These are phyloP conservation scores for Orchestia grillus DNA, from an alignment of 1,140 invertebrate species.

Conservation along the genomic window DNA sequence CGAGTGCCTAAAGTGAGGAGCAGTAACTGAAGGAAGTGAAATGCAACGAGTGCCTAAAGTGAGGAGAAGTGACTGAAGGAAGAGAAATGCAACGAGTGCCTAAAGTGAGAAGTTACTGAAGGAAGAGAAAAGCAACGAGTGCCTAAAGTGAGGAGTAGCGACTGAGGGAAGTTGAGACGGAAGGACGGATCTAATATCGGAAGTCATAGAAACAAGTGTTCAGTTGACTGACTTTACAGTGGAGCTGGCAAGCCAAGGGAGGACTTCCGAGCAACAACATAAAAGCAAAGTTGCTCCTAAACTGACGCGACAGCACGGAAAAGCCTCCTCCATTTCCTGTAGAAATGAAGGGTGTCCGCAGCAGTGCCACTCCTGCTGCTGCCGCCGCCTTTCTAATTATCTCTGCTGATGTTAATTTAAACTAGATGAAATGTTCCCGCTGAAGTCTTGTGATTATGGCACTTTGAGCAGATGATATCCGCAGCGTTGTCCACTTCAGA, in stretches of 20 bases:
- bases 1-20: too few species aligned
- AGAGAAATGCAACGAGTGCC: not conserved
- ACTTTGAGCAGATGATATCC: not conserved
- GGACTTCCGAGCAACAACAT: not conserved
- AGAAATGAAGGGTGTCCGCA: not conserved
- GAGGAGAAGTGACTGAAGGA: too few species aligned
- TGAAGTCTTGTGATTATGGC: not conserved
- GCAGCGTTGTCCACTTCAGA: not conserved
- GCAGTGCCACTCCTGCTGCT: not conserved
- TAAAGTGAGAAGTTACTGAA: too few species aligned
- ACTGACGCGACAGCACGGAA: not conserved
- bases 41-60: too few species aligned
- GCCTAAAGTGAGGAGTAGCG: not conserved
- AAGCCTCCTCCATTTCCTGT: not conserved
- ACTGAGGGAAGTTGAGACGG: not conserved
- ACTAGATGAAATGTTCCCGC: not conserved
- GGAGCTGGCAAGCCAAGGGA: not conserved
- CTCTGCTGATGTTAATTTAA: conserved; percentile 9
- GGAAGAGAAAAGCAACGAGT: too few species aligned
- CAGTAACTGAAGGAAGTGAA: not conserved
- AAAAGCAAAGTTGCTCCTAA: not conserved
- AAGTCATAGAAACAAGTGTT: not conserved
- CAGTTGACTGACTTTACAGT: not conserved
- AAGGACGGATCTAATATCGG: conserved; percentile 2
- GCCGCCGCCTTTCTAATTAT: not conserved